Conservation (phyloP, 1,140 invertebrate genomes). For the Zelostemma sp. region DNA sequence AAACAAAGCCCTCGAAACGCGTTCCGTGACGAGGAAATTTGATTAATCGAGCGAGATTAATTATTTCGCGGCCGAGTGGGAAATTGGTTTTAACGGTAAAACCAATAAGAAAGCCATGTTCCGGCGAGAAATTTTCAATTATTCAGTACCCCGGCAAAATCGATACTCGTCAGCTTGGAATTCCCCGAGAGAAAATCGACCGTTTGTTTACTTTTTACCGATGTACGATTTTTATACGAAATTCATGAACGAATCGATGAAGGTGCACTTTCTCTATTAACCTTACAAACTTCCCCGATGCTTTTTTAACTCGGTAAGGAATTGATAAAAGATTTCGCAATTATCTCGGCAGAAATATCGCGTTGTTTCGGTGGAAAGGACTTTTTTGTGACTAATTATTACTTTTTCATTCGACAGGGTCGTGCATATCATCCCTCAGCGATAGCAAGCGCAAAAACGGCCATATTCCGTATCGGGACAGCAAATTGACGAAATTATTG, state of each 20-base stretch:
- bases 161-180: not conserved
- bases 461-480: slow-evolving; percentile 94
- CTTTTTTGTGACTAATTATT: not conserved
- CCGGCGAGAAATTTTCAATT: slow-evolving; percentile 1
- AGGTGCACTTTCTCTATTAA: not conserved
- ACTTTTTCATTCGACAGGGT: slow-evolving; percentile 75
- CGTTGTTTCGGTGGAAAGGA: no score
- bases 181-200: not conserved
- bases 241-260: slow-evolving; percentile 4
- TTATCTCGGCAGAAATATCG: not conserved
- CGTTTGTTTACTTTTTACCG: not conserved
- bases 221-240: slow-evolving; percentile 1
- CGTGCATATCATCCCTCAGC: slow-evolving; percentile 92
- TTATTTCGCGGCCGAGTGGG: not conserved
- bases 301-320: not conserved
- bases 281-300: not conserved
- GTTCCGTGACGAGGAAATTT: not conserved
- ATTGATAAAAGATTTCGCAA: not conserved
- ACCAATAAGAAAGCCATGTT: not conserved
- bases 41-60: not conserved
- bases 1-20: not conserved
- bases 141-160: not conserved
- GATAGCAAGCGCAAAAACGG: slow-evolving; percentile 84
- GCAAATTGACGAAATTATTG: slow-evolving; percentile 92
- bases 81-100: not conserved